Conservation (phyloP, 2,113 vertebrate species). For the Tympanuchus pallidicinctus region DNA sequence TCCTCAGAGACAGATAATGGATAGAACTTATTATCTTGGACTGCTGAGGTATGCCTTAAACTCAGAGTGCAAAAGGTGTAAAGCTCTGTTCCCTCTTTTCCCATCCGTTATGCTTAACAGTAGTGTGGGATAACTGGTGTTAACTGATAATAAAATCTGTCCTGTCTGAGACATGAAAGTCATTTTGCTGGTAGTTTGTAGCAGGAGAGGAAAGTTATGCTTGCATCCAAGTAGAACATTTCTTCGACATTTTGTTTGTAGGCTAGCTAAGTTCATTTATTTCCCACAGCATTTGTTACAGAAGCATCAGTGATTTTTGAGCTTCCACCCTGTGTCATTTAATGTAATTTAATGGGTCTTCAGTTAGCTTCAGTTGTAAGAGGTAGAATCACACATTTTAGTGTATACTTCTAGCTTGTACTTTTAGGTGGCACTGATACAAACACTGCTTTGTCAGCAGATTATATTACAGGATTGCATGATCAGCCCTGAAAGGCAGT, state of each 20-base stretch:
- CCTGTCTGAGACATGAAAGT: neutral
- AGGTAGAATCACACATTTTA: neutral
- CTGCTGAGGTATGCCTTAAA: constrained; percentile 86
- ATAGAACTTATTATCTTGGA: constrained; percentile 97
- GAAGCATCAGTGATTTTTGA: neutral
- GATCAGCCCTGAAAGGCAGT: neutral
- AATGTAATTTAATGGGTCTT: accelerated
- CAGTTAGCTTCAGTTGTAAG: neutral
- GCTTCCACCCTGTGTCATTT: accelerated
- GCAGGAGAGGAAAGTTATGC: neutral
- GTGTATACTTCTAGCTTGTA: neutral
- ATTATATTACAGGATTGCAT: neutral
- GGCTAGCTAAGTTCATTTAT: neutral
- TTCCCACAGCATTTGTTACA: accelerated
- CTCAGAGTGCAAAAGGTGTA: neutral
- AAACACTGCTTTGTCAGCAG: neutral
- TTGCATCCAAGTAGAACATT: neutral
- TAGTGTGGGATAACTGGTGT: accelerated
- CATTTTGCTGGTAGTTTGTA: neutral
- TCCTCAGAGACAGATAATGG: constrained; percentile 96
- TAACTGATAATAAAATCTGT: neutral
- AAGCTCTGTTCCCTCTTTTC: neutral
- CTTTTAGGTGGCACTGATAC: neutral
- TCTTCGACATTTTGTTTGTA: neutral
- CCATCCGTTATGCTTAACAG: neutral